phyloP scores from a whole-genome alignment of 2,888 invertebrate genomes.

The Sphecodes monilicornis region DNA sequence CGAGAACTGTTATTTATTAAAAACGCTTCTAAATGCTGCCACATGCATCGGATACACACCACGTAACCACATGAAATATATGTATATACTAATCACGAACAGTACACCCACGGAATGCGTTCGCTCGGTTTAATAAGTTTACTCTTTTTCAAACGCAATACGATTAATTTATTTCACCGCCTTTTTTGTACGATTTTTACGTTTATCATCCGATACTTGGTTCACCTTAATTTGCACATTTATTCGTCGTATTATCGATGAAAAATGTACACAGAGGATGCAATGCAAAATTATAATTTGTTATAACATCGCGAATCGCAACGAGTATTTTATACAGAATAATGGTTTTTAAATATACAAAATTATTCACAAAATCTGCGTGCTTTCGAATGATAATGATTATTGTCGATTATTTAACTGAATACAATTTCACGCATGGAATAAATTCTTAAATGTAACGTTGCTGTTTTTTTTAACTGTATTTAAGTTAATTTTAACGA shows the following conservation, averaged over 20 bases:
- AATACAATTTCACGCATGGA: background rate
- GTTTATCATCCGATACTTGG: background rate
- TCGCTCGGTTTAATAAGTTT: background rate
- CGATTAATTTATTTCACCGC: background rate
- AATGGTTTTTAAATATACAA: too few relatives aligned
- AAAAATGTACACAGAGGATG: too few relatives aligned
- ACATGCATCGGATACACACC: background rate
- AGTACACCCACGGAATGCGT: background rate
- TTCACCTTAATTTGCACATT: background rate
- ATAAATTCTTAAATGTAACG: background rate
- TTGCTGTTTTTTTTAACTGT: background rate
- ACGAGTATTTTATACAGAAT: too few relatives aligned
- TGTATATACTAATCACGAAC: background rate
- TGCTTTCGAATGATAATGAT: background rate
- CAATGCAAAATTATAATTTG: too few relatives aligned
- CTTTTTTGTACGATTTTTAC: background rate
- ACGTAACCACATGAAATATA: background rate
- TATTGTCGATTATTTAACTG: background rate
- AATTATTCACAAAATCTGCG: too few relatives aligned
- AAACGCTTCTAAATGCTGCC: constrained; percentile 25
- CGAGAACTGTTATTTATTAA: constrained; percentile 24
- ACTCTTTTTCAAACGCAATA: background rate
- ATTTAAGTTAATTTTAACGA: background rate
- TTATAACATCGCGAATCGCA: too few relatives aligned
- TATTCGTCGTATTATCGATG: background rate